Evolutionary conservation across 2,797 vertebrate genomes (phyloP), one percentile per base, ranked within the genome.

Genomic region (Bovichtus diacanthus): DNA sequence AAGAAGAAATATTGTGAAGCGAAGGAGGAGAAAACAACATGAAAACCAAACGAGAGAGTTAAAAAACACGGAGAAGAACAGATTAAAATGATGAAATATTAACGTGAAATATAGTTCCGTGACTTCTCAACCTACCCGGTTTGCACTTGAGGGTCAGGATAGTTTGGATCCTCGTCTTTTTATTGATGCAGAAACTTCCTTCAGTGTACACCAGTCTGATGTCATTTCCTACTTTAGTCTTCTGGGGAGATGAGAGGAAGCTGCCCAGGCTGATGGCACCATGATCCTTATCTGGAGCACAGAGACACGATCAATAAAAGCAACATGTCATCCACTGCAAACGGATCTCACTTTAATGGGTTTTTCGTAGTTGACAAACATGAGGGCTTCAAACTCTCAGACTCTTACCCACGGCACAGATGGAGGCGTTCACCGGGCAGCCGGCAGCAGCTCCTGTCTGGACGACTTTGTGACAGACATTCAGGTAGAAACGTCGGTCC

Each of bases 91-190:
- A 3, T 34, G 31, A 1, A 34, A 34, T n/a, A 34, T 27, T 7
- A 34, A 31, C 34, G 34, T 34, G 31, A 34, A n/a, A n/a, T n/a
- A n/a, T n/a, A n/a, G n/a, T n/a, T n/a, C n/a, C n/a, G n/a, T n/a
- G n/a, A n/a, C n/a, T n/a, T n/a, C n/a, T n/a, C n/a, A n/a, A n/a
- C 72, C 2, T 3, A 98, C 97, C 98, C 87, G 98, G 98, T 86
- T 96, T 98, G 88, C 98, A 99, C 12, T 97, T 77, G 15, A 99
- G 92, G 3, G 94, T 97, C 80, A 99, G 91, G 41, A 96, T 95
- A 0, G 95, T 97, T 74, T 90, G 86, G 67, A 96, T 96, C 67
- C 79, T 95, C 16, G 69, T 94, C 36, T 94, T 92, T 18, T 3
- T 67, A 1, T 58, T 11, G 21, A 11, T 73, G 88, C 98, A 99